These are phyloP conservation scores for Atta colombica DNA, from an alignment of 1,140 invertebrate genomes.

Conservation along the genomic window DNA sequence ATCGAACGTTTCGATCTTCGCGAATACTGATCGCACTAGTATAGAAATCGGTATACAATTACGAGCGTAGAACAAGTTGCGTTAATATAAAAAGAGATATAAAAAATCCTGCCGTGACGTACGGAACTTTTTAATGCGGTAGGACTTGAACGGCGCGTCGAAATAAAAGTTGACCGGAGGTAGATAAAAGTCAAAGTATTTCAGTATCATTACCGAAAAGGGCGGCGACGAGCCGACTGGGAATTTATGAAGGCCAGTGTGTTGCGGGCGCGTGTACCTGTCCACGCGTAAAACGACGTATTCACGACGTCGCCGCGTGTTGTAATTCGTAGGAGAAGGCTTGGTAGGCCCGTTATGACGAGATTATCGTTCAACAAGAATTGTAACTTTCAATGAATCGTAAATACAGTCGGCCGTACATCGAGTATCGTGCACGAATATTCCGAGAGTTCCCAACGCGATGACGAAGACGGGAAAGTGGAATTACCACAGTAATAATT, in stretches of 20 bases:
- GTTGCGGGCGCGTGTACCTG: constrained; percentile 40
- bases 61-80: background rate
- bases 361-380: constrained; percentile 57
- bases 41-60: background rate
- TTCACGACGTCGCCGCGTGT: constrained; percentile 44
- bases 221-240: constrained; percentile 29
- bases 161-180: background rate
- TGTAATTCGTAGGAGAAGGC: constrained; percentile 25
- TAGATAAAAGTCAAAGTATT: constrained; percentile 45
- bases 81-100: background rate
- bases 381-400: constrained; percentile 48
- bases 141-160: constrained; percentile 1
- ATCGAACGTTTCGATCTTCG: background rate
- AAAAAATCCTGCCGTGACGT: background rate
- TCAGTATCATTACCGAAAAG: constrained; percentile 56
- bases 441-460: background rate
- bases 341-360: constrained; percentile 15
- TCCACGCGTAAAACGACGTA: constrained; percentile 47
- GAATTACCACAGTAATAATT: constrained; percentile 5
- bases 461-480: constrained; percentile 1
- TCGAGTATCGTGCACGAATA: background rate
- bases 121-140: constrained; percentile 7
- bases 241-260: constrained; percentile 41
- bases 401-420: constrained; percentile 3
- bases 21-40: background rate